Evolutionary conservation across 2,888 invertebrate species (phyloP).

Genomic region (Agonopterix alstromeriana): DNA sequence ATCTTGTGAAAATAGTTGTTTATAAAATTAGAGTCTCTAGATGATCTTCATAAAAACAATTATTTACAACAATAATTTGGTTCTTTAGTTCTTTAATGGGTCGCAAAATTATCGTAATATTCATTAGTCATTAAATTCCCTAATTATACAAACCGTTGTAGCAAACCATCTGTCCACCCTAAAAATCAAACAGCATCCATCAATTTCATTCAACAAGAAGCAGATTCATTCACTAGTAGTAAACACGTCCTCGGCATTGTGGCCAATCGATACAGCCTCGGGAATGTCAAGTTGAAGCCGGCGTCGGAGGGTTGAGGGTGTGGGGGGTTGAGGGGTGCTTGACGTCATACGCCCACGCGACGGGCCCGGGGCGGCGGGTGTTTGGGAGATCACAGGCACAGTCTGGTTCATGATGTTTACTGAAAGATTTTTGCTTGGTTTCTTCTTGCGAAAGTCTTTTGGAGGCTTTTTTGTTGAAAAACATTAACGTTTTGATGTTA

Average conservation of each 20-base stretch:
- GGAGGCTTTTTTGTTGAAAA: background rate
- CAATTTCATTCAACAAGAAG: background rate
- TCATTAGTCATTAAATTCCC: no score
- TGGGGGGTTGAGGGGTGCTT: conserved; percentile 15
- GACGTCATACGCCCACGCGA: conserved; percentile 47
- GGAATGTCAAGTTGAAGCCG: conserved; percentile 57
- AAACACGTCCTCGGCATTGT: conserved; percentile 40
- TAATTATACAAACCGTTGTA: no score
- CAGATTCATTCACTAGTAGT: conserved; percentile 13
- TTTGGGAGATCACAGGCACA: background rate
- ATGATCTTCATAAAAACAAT: no score
- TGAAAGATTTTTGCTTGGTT: background rate
- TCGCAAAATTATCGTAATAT: no score
- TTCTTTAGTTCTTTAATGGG: no score
- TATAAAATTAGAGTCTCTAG: no score
- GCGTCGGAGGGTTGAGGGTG: background rate
- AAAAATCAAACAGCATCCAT: background rate
- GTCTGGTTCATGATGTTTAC: background rate
- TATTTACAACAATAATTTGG: no score
- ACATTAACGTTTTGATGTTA: no score
- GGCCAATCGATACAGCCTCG: conserved; percentile 37
- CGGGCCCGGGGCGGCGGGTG: conserved; percentile 3
- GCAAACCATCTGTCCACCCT: no score
- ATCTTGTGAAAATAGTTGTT: no score
- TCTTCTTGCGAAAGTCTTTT: background rate